phyloP scores from a whole-genome alignment of 2,888 invertebrate genomes.

The Rhopalosiphum nymphaeae region DNA sequence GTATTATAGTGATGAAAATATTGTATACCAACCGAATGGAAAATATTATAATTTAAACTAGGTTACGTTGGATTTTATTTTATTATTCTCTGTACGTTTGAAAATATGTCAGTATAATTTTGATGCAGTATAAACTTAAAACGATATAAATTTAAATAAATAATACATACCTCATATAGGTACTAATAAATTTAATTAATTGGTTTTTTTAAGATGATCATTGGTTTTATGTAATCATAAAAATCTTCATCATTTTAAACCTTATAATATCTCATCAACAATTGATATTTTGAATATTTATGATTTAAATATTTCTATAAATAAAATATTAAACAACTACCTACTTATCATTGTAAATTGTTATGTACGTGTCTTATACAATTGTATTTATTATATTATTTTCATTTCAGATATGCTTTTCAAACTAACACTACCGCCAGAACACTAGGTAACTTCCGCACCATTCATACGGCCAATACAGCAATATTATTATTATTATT shows the following conservation, averaged over 20 bases:
- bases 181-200: neutral
- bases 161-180: neutral
- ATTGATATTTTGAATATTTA: neutral
- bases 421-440: slow-evolving; percentile 38
- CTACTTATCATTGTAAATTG: neutral
- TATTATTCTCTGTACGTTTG: neutral
- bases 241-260: neutral
- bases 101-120: neutral
- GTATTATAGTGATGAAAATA: neutral
- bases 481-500: neutral
- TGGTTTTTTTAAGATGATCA: neutral
- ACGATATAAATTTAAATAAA: neutral
- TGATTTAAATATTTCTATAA: neutral
- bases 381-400: neutral
- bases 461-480: neutral
- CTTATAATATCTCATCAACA: neutral
- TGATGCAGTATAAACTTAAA: neutral
- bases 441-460: neutral
- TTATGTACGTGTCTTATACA: neutral
- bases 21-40: neutral
- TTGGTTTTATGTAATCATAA: neutral
- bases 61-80: neutral
- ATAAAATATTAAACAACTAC: neutral
- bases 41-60: neutral
- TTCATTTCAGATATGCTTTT: slow-evolving; percentile 46